These are phyloP conservation scores for Tetrapedia diversipes DNA, from an alignment of 2,888 invertebrate genomes.

Conservation along the genomic window DNA sequence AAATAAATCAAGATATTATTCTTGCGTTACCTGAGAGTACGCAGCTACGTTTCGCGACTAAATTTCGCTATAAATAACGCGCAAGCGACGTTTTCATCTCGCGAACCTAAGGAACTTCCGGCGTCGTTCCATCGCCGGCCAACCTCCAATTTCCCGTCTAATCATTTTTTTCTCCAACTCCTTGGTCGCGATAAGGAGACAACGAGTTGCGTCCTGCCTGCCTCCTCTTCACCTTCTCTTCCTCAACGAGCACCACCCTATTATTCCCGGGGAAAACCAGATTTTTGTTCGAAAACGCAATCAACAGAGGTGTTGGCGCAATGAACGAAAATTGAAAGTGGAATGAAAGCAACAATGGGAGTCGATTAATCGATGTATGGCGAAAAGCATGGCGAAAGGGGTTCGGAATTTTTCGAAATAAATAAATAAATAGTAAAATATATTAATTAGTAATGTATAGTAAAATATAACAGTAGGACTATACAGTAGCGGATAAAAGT, in stretches of 20 bases:
- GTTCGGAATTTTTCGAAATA: no score
- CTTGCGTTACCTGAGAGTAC: slow-evolving; percentile 18
- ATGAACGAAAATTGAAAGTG: no score
- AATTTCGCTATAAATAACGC: slow-evolving; percentile 46
- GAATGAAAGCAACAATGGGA: no score
- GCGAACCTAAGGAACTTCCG: slow-evolving; percentile 22
- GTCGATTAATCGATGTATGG: no score
- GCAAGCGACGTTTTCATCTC: slow-evolving; percentile 39
- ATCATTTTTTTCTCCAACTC: slow-evolving; percentile 16
- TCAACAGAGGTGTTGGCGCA: no score
- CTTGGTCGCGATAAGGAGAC: slow-evolving; percentile 15
- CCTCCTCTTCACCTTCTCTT: background rate
- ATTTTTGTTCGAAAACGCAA: background rate
- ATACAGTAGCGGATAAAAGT: no score
- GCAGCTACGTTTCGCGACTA: slow-evolving; percentile 22
- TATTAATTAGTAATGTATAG: no score
- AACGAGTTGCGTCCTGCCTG: background rate
- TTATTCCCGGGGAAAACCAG: background rate
- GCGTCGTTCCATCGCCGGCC: slow-evolving; percentile 11
- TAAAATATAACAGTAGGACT: no score
- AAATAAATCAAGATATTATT: slow-evolving; percentile 55
- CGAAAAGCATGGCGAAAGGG: no score
- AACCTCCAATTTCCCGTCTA: slow-evolving; percentile 42
- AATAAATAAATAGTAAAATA: no score
- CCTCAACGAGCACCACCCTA: background rate